Evolutionary conservation across 2,797 vertebrate genomes (phyloP).

Genomic region (Danio jaintianensis): DNA sequence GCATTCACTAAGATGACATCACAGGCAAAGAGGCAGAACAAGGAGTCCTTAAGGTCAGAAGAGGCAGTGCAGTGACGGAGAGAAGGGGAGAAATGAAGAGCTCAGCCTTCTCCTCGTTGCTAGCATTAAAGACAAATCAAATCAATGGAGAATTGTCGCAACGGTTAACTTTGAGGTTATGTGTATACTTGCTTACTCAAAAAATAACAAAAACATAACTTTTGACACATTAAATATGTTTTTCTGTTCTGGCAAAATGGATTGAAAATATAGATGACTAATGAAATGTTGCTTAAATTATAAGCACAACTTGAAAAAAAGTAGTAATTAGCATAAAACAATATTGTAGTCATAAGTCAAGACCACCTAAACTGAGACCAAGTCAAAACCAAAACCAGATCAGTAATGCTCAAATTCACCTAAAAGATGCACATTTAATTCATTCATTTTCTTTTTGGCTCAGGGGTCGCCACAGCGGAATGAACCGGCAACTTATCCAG

Average conservation of each 20-base stretch:
- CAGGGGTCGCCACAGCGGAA: too few relatives aligned
- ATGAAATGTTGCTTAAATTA: not conserved
- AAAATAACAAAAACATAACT: not conserved
- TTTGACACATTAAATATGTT: not conserved
- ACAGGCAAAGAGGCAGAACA: conserved; percentile 47
- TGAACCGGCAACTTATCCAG: too few relatives aligned
- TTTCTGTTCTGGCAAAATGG: not conserved
- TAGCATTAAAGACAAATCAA: conserved; percentile 22
- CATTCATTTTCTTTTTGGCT: too few relatives aligned
- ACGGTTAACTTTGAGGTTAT: not conserved
- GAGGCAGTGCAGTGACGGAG: conserved; percentile 2
- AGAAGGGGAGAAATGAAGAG: not conserved
- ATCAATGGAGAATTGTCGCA: conserved; percentile 3
- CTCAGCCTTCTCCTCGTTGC: conserved; percentile 3
- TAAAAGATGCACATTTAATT: too few relatives aligned
- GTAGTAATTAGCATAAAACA: too few relatives aligned
- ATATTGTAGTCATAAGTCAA: too few relatives aligned
- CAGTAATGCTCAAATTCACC: too few relatives aligned
- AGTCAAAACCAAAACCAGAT: too few relatives aligned
- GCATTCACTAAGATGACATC: conserved; percentile 47
- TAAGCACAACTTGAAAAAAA: not conserved
- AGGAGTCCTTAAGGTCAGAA: conserved; percentile 53
- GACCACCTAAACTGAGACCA: too few relatives aligned
- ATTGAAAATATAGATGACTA: conserved; percentile 10
- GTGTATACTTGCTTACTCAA: not conserved